Conservation (phyloP, 92 coral and sea anemone species). For the Porites lobata region DNA sequence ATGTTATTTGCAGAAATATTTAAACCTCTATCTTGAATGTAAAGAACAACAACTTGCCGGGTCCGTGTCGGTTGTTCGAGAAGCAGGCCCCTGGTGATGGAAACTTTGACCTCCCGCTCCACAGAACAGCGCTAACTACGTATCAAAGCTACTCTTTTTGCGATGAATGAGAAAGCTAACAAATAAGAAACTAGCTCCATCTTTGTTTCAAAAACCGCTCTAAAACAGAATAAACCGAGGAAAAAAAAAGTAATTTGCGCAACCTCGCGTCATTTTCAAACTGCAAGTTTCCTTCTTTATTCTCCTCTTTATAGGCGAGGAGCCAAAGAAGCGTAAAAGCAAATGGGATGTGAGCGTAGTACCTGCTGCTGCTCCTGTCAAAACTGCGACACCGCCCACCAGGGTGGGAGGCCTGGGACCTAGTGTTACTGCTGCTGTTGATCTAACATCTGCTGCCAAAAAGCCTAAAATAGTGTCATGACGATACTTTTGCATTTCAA, state of each 20-base stretch:
- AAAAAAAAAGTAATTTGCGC: background rate
- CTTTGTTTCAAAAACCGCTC: too few species aligned
- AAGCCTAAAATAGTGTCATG: slow-evolving; percentile 61
- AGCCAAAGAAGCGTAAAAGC: slow-evolving; percentile 85
- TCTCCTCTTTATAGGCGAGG: slow-evolving; percentile 66
- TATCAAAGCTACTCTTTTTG: too few species aligned
- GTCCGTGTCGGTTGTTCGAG: too few species aligned
- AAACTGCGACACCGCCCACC: slow-evolving; percentile 70
- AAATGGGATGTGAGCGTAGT: slow-evolving; percentile 95
- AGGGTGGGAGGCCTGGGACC: slow-evolving; percentile 56
- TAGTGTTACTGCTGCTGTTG: slow-evolving; percentile 39
- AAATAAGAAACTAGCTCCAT: too few species aligned
- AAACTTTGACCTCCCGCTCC: too few species aligned
- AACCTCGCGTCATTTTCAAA: background rate
- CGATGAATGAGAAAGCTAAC: too few species aligned
- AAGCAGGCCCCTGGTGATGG: too few species aligned
- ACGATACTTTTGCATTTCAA: background rate
- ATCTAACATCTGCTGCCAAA: slow-evolving; percentile 63
- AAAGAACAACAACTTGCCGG: too few species aligned
- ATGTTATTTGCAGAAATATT: too few species aligned
- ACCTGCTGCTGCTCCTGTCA: slow-evolving; percentile 60
- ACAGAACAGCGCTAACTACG: too few species aligned
- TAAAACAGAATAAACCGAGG: background rate
- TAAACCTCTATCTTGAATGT: too few species aligned
- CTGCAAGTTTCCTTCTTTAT: background rate